phyloP scores from a whole-genome alignment of 2,797 vertebrate species.

The Hemitrygon akajei region DNA sequence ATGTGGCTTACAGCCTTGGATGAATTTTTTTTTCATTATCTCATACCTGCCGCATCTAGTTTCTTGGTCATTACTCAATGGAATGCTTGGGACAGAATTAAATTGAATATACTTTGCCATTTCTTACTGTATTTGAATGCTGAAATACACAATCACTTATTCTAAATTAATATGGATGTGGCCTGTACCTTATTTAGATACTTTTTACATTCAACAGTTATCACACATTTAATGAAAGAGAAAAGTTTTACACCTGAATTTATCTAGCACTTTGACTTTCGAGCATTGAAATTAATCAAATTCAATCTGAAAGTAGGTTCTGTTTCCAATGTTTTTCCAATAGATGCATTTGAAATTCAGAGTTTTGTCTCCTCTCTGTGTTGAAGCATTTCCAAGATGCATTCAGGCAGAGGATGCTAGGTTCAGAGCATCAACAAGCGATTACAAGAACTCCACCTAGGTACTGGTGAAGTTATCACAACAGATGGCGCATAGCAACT shows the following conservation, averaged over 20 bases:
- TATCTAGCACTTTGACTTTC: not conserved
- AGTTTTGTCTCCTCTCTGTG: not conserved
- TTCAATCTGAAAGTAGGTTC: not conserved
- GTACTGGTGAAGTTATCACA: not conserved
- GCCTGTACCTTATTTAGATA: not conserved
- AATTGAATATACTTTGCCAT: not conserved
- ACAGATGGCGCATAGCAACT: constrained; percentile 30
- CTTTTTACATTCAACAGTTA: not conserved
- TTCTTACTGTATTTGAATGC: not conserved
- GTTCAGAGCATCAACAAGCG: not conserved
- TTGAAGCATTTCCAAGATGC: not conserved
- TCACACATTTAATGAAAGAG: not conserved
- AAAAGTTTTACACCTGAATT: not conserved
- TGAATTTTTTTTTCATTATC: not conserved
- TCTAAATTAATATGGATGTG: not conserved
- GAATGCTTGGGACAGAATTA: not conserved
- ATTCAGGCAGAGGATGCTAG: not conserved
- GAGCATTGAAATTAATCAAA: not conserved
- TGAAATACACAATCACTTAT: not conserved
- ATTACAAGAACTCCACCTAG: not conserved
- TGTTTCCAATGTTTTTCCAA: not conserved
- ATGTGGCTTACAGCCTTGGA: not conserved
- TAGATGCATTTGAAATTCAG: not conserved
- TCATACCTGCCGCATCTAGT: not conserved
- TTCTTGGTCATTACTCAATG: not conserved